A percentile compares a stretch with the other conserved stretches of the same genome.
phyloP scores from a whole-genome alignment of 2,797 vertebrate species.

The Catamblyrhynchus diadema region DNA sequence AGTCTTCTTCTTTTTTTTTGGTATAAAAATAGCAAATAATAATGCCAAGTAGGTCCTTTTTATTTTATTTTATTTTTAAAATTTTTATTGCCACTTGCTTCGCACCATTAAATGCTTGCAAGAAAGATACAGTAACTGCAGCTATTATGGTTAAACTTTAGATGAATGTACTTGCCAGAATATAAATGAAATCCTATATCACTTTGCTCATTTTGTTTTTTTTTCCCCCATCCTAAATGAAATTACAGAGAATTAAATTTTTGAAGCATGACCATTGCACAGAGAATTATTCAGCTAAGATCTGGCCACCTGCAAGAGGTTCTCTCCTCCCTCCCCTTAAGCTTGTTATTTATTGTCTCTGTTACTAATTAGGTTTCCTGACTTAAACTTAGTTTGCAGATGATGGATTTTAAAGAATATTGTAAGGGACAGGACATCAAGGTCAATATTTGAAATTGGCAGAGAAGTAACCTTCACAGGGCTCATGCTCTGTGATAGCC shows the following conservation, averaged over 20 bases:
- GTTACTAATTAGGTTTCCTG: conserved; percentile 73
- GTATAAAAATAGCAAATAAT: conserved; percentile 31
- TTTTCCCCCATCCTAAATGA: conserved; percentile 60
- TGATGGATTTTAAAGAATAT: conserved; percentile 83
- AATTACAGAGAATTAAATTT: conserved; percentile 74
- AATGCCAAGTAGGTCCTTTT: neutral
- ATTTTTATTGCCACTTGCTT: conserved; percentile 13
- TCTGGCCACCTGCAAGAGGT: conserved; percentile 53
- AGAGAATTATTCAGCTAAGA: conserved; percentile 50
- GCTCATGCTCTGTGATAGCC: neutral
- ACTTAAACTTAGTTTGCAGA: conserved; percentile 70
- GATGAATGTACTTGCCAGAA: conserved; percentile 67
- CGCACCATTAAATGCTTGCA: conserved; percentile 37
- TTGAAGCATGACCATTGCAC: conserved; percentile 58
- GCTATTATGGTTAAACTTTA: conserved; percentile 37
- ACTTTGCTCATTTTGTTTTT: conserved; percentile 43
- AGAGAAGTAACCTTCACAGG: conserved; percentile 38
- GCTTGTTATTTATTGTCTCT: conserved; percentile 77
- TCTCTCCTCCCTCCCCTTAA: conserved; percentile 50
- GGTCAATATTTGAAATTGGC: conserved; percentile 57
- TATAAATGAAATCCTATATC: conserved; percentile 63
- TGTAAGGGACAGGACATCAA: conserved; percentile 77
- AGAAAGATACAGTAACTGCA: conserved; percentile 23
- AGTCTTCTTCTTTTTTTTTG: neutral
- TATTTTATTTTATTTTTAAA: neutral